Evolutionary conservation across 2,113 vertebrate species (phyloP).

Genomic region (Cheilinus undulatus): DNA sequence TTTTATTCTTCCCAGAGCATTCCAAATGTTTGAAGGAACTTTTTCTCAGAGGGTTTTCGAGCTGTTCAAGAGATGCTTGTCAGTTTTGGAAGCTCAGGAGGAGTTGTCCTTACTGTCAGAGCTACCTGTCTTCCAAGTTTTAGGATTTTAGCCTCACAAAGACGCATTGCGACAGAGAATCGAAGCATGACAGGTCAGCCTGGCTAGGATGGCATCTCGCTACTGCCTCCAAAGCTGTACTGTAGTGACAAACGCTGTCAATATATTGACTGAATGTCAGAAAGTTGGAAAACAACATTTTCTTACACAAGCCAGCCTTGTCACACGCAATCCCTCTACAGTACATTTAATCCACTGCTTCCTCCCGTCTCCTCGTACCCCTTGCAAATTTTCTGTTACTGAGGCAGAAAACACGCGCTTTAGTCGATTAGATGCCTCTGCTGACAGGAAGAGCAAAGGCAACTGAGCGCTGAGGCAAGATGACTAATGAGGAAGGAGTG

Average conservation of each 20-base stretch:
- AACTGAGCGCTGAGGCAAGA: constrained; percentile 65
- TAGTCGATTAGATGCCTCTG: constrained; percentile 76
- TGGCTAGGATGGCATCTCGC: constrained; percentile 50
- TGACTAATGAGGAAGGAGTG: constrained; percentile 76
- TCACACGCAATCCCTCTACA: constrained; percentile 50
- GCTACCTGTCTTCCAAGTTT: constrained; percentile 52
- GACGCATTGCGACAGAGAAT: constrained; percentile 57
- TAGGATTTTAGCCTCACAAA: constrained; percentile 61
- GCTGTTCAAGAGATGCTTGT: constrained; percentile 27
- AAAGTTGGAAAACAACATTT: constrained; percentile 81
- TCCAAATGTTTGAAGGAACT: constrained; percentile 27
- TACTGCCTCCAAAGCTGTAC: constrained; percentile 61
- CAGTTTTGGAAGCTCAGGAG: constrained; percentile 20
- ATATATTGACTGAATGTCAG: constrained; percentile 84
- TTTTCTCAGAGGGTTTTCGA: constrained; percentile 35
- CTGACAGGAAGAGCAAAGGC: constrained; percentile 73
- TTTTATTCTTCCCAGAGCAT: constrained; percentile 13
- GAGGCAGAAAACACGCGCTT: constrained; percentile 79
- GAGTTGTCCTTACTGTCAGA: constrained; percentile 54
- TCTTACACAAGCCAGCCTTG: constrained; percentile 67
- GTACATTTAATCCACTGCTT: constrained; percentile 56
- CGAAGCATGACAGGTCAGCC: constrained; percentile 63
- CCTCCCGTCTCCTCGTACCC: constrained; percentile 37
- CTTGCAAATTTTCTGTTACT: constrained; percentile 67
- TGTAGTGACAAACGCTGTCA: constrained; percentile 80